phyloP scores from a whole-genome alignment of 2,797 vertebrate genomes.

The Coregonus suidteri region DNA sequence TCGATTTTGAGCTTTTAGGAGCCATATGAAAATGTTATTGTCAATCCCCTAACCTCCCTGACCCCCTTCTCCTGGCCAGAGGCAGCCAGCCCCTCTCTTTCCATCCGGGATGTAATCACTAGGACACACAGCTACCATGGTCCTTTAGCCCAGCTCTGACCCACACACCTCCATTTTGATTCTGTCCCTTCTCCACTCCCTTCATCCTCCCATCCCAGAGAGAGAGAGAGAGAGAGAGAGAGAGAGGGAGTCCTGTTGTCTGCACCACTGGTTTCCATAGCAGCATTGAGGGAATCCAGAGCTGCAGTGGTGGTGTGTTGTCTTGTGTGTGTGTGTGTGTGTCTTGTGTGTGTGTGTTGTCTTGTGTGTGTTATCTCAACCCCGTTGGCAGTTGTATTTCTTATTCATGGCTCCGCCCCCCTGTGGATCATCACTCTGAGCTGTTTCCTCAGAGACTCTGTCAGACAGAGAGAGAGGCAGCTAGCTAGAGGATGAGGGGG shows the following conservation, averaged over 20 bases:
- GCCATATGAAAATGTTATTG: constrained; percentile 84
- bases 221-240: constrained; percentile 6
- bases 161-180: constrained; percentile 68
- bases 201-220: constrained; percentile 39
- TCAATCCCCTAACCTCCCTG: constrained; percentile 68
- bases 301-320: constrained; percentile 16
- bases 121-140: constrained; percentile 30
- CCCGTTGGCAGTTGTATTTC: constrained; percentile 54
- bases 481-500: constrained; percentile 33
- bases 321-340: constrained; percentile 26
- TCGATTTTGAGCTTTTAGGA: constrained; percentile 86
- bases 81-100: constrained; percentile 60
- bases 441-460: constrained; percentile 50
- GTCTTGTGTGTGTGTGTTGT: constrained; percentile 13
- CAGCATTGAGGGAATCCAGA: constrained; percentile 69
- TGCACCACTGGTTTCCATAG: constrained; percentile 68
- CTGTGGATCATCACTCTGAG: constrained; percentile 66
- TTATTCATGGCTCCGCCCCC: constrained; percentile 63
- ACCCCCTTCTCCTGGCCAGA: constrained; percentile 47
- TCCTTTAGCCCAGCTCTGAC: constrained; percentile 42
- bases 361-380: constrained; percentile 49
- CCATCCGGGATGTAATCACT: constrained; percentile 84
- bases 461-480: constrained; percentile 28
- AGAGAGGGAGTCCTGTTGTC: constrained; percentile 53
- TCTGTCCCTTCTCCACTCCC: constrained; percentile 50